Percentiles rank a stretch among this genome's conserved stretches.
These are phyloP conservation scores for Spodoptera littoralis DNA, from an alignment of 2,888 invertebrate species.

Conservation along the genomic window DNA sequence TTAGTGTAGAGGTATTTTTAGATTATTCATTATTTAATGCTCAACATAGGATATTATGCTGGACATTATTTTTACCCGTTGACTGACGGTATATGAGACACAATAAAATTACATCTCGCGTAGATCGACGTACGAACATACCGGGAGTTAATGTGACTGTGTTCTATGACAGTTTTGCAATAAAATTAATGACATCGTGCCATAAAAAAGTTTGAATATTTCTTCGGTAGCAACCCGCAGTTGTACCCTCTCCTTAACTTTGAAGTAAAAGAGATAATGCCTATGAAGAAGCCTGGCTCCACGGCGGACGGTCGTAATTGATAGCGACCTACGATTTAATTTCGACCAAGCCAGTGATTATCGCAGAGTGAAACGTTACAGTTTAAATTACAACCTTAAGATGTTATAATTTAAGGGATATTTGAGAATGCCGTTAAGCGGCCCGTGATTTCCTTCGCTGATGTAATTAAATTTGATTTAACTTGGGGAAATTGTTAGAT, in stretches of 20 bases:
- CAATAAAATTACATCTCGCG: no score
- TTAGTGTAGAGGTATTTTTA: no score
- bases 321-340: conserved; percentile 69
- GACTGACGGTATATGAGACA: no score
- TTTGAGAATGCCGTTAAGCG: conserved; percentile 34
- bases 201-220: no score
- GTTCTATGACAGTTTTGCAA: no score
- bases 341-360: conserved; percentile 61
- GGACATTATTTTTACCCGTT: no score
- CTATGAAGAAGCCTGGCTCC: conserved; percentile 57
- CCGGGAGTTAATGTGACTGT: no score
- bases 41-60: no score
- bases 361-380: conserved; percentile 51
- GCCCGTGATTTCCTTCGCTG: conserved; percentile 21
- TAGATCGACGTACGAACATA: no score
- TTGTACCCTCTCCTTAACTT: conserved; percentile 13
- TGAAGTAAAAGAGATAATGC: conserved; percentile 59
- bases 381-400: conserved; percentile 42
- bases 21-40: no score
- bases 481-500: conserved; percentile 3
- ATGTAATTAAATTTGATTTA: conserved; percentile 43
- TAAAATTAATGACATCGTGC: no score
- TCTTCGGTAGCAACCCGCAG: background rate
- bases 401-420: conserved; percentile 51
- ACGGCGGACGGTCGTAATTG: conserved; percentile 62